phyloP scores from a whole-genome alignment of 2,113 vertebrate genomes.

The Dicrurus megarhynchus region DNA sequence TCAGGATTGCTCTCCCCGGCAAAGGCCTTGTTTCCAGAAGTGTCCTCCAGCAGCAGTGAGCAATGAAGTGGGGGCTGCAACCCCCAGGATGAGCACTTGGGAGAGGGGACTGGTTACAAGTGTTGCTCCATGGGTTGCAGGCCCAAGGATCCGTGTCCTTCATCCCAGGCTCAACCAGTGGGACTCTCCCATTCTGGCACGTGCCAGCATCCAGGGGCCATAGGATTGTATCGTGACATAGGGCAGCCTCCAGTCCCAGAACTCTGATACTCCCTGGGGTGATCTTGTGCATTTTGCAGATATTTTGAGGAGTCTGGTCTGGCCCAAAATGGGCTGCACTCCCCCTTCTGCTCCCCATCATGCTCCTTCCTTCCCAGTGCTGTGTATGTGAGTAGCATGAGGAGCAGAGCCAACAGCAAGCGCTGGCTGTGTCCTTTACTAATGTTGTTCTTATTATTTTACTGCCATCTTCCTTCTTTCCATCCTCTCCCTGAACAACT shows the following conservation, averaged over 20 bases:
- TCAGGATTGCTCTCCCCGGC: background rate
- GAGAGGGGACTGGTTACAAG: background rate
- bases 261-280: background rate
- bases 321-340: background rate
- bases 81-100: fast-evolving
- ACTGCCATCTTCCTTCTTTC: conserved; percentile 12
- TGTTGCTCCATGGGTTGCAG: background rate
- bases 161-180: background rate
- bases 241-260: background rate
- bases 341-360: fast-evolving
- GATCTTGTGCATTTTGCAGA: background rate
- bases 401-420: background rate
- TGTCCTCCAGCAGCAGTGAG: background rate
- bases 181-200: fast-evolving
- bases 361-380: background rate
- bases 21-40: background rate
- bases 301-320: background rate
- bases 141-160: background rate
- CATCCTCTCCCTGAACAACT: conserved; percentile 26
- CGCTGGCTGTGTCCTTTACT: background rate
- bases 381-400: background rate
- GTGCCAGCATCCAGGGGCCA: background rate
- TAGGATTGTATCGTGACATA: fast-evolving
- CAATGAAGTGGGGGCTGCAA: background rate
- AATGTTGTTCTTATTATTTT: conserved; percentile 38